These are phyloP conservation scores for Limulus polyphemus DNA, from an alignment of 2,888 invertebrate species.

Conservation along the genomic window DNA sequence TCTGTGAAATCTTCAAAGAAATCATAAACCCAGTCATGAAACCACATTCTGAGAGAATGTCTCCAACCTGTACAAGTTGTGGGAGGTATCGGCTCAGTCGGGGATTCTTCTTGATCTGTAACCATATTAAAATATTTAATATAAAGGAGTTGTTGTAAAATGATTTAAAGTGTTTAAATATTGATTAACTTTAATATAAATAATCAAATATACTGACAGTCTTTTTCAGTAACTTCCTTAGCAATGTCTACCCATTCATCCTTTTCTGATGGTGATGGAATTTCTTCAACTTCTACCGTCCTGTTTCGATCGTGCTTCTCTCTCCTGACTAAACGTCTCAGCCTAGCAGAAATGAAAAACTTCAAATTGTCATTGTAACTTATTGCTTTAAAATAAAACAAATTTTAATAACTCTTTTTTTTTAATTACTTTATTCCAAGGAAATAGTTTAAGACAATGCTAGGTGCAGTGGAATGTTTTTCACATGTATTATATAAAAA, in stretches of 20 bases:
- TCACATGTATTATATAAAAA: too few relatives aligned
- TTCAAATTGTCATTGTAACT: not conserved
- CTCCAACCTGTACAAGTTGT: not conserved
- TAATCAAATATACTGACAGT: conserved; percentile 10
- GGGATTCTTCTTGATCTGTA: too few relatives aligned
- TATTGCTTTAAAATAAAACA: too few relatives aligned
- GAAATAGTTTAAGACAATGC: too few relatives aligned
- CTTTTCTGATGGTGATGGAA: conserved; percentile 12
- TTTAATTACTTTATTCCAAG: too few relatives aligned
- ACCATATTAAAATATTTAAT: too few relatives aligned
- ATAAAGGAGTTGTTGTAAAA: too few relatives aligned
- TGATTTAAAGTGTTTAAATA: too few relatives aligned
- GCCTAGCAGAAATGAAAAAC: conserved; percentile 3
- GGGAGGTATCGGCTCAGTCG: too few relatives aligned
- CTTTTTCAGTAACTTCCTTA: conserved; percentile 19
- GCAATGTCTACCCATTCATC: conserved; percentile 20
- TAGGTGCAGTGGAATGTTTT: too few relatives aligned
- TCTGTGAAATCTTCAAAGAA: conserved; percentile 33
- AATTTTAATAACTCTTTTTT: too few relatives aligned
- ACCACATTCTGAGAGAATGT: conserved; percentile 1
- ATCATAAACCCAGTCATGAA: conserved; percentile 26
- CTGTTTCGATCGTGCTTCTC: conserved; percentile 17
- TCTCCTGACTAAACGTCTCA: conserved; percentile 18
- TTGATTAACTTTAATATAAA: not conserved
- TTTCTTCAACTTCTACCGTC: conserved; percentile 15